phyloP scores from a whole-genome alignment of 2,797 vertebrate species.

The Clarias platycephalus region DNA sequence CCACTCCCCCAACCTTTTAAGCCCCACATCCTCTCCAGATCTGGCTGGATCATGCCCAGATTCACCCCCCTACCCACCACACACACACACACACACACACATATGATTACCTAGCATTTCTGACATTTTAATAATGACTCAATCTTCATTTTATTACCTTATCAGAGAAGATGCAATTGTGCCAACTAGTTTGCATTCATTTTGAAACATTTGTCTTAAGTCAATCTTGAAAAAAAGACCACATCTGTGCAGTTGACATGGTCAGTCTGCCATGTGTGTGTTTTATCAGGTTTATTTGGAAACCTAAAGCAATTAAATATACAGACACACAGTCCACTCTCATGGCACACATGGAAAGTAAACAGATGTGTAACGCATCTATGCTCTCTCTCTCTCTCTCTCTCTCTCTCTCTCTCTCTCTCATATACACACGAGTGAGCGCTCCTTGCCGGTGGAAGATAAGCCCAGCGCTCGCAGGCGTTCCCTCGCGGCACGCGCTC shows the following conservation, averaged over 20 bases:
- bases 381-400: constrained; percentile 1
- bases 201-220: neutral
- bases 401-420: constrained; percentile 11
- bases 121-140: constrained; percentile 22
- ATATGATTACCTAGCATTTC: neutral
- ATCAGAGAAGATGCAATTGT: neutral
- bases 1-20: constrained; percentile 55
- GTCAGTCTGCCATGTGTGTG: neutral
- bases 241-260: neutral
- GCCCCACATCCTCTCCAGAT: constrained; percentile 49
- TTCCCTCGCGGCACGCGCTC: constrained; percentile 72
- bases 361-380: constrained; percentile 10
- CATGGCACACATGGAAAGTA: neutral
- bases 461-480: constrained; percentile 69
- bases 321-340: neutral
- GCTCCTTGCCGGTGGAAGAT: constrained; percentile 74
- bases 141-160: constrained; percentile 6
- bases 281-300: constrained; percentile 14
- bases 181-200: constrained; percentile 4
- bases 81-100: constrained; percentile 36
- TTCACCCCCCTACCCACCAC: neutral
- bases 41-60: constrained; percentile 52
- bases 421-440: constrained; percentile 63
- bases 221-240: neutral
- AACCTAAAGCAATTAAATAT: neutral